Evolutionary conservation across 1,140 invertebrate genomes (phyloP).

Genomic region (Cepaea nemoralis): DNA sequence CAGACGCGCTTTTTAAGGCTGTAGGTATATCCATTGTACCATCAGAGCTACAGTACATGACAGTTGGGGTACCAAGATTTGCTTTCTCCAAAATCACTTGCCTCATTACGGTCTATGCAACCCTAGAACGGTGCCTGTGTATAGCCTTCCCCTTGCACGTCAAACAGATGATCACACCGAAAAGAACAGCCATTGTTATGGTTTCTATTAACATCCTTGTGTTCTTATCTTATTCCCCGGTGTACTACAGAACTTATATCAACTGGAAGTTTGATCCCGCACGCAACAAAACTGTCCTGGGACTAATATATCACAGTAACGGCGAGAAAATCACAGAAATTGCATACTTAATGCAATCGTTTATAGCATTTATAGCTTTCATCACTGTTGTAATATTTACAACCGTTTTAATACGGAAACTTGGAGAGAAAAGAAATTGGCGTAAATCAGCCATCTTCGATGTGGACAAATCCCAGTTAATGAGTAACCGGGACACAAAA

Average conservation of each 20-base stretch:
- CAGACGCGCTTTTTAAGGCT: neutral
- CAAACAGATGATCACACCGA: constrained; percentile 15
- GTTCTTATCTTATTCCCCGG: neutral
- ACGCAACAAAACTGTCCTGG: neutral
- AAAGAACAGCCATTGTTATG: neutral
- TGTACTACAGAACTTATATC: neutral
- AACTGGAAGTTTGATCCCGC: neutral
- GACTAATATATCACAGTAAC: neutral
- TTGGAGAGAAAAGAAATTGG: neutral
- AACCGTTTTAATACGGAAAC: neutral
- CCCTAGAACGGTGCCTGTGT: neutral
- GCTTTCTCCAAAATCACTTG: neutral
- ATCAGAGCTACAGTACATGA: neutral
- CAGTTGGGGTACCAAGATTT: neutral
- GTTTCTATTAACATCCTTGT: neutral
- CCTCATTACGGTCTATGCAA: neutral
- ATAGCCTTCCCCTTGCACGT: constrained; percentile 1
- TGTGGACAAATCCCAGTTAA: neutral
- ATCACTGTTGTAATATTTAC: constrained; percentile 1
- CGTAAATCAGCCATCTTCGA: neutral
- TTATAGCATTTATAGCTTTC: neutral
- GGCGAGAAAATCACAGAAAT: neutral
- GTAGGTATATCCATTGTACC: neutral
- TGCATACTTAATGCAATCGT: neutral
- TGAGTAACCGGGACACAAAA: neutral